Conservation (phyloP, 53 echinoderm and acorn worm species). For the Echinarachnius parma region DNA sequence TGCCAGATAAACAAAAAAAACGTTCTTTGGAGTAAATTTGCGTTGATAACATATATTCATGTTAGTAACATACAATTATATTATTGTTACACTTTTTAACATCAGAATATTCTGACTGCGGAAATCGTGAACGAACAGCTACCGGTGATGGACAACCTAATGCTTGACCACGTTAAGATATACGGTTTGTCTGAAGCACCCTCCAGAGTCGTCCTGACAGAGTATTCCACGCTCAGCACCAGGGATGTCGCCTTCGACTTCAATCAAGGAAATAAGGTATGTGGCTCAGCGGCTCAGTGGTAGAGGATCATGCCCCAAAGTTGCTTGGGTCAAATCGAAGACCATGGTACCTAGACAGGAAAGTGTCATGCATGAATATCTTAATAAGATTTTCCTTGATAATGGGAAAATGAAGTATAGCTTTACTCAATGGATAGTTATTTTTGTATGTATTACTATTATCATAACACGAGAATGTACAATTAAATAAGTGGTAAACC, state of each 20-base stretch:
- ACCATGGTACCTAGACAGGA: too few species aligned
- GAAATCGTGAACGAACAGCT: conserved; percentile 39
- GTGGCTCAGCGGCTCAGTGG: too few species aligned
- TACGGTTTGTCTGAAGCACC: conserved; percentile 38
- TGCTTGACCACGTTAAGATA: conserved; percentile 59
- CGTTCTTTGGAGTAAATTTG: too few species aligned
- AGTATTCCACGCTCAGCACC: not conserved
- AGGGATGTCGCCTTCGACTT: not conserved
- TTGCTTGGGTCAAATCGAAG: not conserved
- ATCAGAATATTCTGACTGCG: conserved; percentile 40
- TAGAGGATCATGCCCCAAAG: not conserved
- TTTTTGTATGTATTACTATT: too few species aligned
- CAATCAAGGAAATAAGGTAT: conserved; percentile 7
- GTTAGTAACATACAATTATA: not conserved
- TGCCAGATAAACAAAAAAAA: too few species aligned
- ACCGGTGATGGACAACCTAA: conserved; percentile 42
- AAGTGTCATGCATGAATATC: too few species aligned
- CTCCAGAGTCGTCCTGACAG: conserved; percentile 8
- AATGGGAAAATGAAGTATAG: too few species aligned
- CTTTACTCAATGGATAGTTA: too few species aligned
- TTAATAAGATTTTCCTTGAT: too few species aligned
- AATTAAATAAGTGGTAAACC: too few species aligned
- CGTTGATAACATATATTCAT: not conserved
- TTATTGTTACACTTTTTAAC: not conserved
- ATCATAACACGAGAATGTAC: too few species aligned